Conservation (phyloP, 2,113 vertebrate genomes). For the Butorides virescens region DNA sequence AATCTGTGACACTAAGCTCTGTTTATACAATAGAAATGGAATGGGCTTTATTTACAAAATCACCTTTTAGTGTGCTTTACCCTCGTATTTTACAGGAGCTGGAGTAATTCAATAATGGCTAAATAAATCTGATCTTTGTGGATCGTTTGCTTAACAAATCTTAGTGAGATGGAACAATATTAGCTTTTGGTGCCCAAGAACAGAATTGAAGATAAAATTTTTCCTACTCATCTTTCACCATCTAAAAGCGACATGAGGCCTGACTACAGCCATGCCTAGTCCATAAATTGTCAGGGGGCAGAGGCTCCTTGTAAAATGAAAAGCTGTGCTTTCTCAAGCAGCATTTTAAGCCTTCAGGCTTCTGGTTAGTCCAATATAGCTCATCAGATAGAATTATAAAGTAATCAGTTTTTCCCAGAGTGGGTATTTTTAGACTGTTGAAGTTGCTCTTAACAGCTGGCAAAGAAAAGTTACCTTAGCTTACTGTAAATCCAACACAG, state of each 20-base stretch:
- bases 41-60: slow-evolving; percentile 53
- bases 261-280: neutral
- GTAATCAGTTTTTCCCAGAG: neutral
- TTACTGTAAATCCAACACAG: slow-evolving; percentile 4
- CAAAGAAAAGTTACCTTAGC: neutral
- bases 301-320: neutral
- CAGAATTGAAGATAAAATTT: neutral
- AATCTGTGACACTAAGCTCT: slow-evolving; percentile 16
- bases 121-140: slow-evolving; percentile 57
- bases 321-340: slow-evolving; percentile 9
- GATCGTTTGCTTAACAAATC: slow-evolving; percentile 54
- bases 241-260: neutral
- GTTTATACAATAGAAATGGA: slow-evolving; percentile 56
- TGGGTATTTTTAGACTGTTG: neutral
- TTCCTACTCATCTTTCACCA: slow-evolving; percentile 1
- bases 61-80: slow-evolving; percentile 34
- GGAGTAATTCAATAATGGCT: slow-evolving; percentile 48
- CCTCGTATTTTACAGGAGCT: slow-evolving; percentile 28
- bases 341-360: neutral
- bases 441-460: slow-evolving; percentile 7
- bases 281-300: neutral
- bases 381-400: neutral
- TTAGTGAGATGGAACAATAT: slow-evolving; percentile 1
- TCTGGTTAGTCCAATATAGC: neutral
- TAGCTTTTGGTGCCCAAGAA: neutral